These are phyloP conservation scores for Lamprotornis superbus DNA, from an alignment of 2,113 vertebrate species.

Conservation along the genomic window DNA sequence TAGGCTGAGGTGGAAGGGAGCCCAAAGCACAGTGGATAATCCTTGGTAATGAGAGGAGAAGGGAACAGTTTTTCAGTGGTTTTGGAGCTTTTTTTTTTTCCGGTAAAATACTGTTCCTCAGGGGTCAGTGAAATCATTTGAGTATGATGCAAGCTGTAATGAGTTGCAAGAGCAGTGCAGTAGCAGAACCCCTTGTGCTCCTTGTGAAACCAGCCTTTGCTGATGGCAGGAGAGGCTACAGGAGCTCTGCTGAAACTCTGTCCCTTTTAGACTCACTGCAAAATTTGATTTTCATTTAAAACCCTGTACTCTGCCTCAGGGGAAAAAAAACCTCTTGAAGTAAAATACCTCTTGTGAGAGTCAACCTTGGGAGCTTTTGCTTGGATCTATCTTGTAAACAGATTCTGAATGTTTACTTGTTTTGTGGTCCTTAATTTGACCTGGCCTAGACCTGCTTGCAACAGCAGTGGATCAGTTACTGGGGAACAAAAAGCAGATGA, in stretches of 20 bases:
- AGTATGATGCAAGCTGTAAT: background rate
- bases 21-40: background rate
- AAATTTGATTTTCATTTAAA: background rate
- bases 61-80: background rate
- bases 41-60: background rate
- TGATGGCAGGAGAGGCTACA: background rate
- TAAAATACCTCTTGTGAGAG: background rate
- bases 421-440: background rate
- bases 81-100: too few relatives aligned
- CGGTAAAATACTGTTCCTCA: background rate
- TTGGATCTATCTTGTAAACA: background rate
- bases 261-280: background rate
- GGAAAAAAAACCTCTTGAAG: background rate
- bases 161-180: background rate
- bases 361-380: background rate
- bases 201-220: background rate
- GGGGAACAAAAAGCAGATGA: background rate
- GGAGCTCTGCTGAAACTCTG: fast-evolving
- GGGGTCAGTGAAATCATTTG: background rate
- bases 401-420: background rate
- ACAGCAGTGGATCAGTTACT: background rate
- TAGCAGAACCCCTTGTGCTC: fast-evolving
- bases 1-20: background rate
- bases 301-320: background rate
- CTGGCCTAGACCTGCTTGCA: background rate